Conservation (phyloP, 2,888 invertebrate genomes). For the Xanthorhoe designata region DNA sequence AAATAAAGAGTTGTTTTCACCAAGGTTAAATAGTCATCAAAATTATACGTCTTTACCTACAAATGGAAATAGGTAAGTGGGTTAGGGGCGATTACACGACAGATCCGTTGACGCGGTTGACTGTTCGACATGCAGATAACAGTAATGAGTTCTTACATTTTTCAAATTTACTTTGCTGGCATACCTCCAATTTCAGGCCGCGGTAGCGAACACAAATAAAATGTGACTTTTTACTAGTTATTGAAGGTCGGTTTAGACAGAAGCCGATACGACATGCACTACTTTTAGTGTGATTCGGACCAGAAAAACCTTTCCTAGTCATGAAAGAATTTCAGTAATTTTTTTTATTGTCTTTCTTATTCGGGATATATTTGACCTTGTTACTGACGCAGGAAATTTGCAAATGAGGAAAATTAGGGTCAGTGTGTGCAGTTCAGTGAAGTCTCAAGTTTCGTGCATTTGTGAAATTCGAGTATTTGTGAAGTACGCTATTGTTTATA, state of each 20-base stretch:
- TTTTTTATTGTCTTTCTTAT: not conserved
- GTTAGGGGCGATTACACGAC: constrained; percentile 45
- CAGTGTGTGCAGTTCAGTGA: constrained; percentile 46
- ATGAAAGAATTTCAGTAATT: not conserved
- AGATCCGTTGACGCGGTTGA: constrained; percentile 40
- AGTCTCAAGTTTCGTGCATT: constrained; percentile 45
- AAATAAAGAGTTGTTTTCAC: not conserved
- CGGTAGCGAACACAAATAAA: constrained; percentile 71
- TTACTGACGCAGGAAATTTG: too few relatives aligned
- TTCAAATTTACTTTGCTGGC: constrained; percentile 53
- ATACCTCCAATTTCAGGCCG: constrained; percentile 64
- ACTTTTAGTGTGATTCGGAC: not conserved
- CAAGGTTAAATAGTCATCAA: constrained; percentile 3
- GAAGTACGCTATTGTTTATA: constrained; percentile 13
- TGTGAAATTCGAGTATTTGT: constrained; percentile 22
- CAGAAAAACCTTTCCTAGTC: not conserved
- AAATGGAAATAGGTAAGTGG: constrained; percentile 48
- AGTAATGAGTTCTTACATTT: constrained; percentile 46
- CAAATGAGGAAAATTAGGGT: not conserved
- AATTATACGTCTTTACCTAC: constrained; percentile 4
- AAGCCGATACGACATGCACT: not conserved
- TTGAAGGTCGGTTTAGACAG: constrained; percentile 26
- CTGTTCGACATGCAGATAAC: constrained; percentile 44
- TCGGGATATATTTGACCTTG: not conserved
- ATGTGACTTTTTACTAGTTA: constrained; percentile 53